Conservation (phyloP, 2,888 invertebrate genomes). For the Neoaliturus tenellus region DNA sequence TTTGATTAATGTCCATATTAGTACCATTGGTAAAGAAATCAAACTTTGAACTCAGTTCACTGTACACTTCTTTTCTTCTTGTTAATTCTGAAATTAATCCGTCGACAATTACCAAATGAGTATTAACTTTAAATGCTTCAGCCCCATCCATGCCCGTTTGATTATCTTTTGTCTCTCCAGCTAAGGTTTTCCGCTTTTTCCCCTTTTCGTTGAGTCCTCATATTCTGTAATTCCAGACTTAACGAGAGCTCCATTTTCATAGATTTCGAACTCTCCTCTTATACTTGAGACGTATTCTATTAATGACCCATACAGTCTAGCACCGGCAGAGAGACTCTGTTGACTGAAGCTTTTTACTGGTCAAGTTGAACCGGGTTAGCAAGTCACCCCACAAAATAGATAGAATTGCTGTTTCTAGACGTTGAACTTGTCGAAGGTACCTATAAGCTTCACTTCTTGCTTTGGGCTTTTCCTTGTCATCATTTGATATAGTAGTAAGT, state of each 20-base stretch:
- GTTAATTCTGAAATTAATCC: neutral
- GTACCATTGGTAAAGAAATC: neutral
- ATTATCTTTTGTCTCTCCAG: neutral
- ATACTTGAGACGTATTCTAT: neutral
- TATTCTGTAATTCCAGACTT: conserved; percentile 1
- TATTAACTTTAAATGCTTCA: neutral
- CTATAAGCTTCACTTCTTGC: conserved; percentile 8
- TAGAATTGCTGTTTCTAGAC: conserved; percentile 31
- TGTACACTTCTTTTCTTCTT: neutral
- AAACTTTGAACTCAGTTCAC: neutral
- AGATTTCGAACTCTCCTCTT: conserved; percentile 10
- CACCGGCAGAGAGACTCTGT: conserved; percentile 8
- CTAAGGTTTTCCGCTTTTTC: conserved; percentile 2
- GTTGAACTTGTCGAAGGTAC: neutral
- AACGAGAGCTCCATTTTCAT: conserved; percentile 30
- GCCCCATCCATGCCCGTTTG: neutral
- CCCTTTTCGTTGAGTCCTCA: conserved; percentile 11
- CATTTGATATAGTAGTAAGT: neutral
- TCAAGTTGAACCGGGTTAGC: neutral
- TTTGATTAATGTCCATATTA: neutral
- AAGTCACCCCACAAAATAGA: conserved; percentile 33
- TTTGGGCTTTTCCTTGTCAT: neutral
- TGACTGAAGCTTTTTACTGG: conserved; percentile 15
- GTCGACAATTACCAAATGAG: neutral
- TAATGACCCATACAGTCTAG: neutral